phyloP scores from a whole-genome alignment of 2,888 invertebrate species.

The Ypsolopha sequella region DNA sequence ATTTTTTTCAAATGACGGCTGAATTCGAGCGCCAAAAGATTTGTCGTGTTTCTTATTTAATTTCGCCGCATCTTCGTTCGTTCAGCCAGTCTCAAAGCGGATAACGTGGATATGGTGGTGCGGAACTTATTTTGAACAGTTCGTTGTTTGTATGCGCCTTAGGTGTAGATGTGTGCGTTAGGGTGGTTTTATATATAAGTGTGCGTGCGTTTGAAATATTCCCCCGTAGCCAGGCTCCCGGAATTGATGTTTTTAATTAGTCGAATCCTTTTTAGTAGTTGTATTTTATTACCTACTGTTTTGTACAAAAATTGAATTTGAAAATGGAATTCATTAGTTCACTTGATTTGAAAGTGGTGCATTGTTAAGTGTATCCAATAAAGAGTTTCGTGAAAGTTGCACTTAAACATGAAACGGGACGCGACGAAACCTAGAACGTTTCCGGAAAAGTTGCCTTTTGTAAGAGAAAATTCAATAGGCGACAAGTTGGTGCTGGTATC shows the following conservation, averaged over 20 bases:
- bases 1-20: too few relatives aligned
- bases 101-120: slow-evolving; percentile 41
- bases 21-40: background rate
- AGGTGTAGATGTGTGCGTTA: slow-evolving; percentile 28
- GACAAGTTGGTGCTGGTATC: background rate
- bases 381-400: slow-evolving; percentile 47
- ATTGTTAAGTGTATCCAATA: slow-evolving; percentile 2
- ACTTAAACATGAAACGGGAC: slow-evolving; percentile 32
- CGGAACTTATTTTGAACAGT: slow-evolving; percentile 61
- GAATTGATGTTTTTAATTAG: slow-evolving; percentile 71
- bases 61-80: background rate
- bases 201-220: slow-evolving; percentile 63
- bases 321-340: background rate
- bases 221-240: slow-evolving; percentile 50
- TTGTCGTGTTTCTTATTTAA: background rate
- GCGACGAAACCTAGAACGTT: slow-evolving; percentile 47
- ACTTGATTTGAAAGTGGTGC: background rate
- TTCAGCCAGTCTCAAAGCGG: background rate
- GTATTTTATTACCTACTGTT: slow-evolving; percentile 9
- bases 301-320: background rate
- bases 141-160: slow-evolving; percentile 44
- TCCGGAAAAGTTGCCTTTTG: slow-evolving; percentile 62
- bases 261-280: slow-evolving; percentile 52
- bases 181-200: slow-evolving; percentile 30
- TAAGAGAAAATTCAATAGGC: slow-evolving; percentile 55